phyloP scores from a whole-genome alignment of 2,888 invertebrate genomes.

The Brachylomia viminalis region DNA sequence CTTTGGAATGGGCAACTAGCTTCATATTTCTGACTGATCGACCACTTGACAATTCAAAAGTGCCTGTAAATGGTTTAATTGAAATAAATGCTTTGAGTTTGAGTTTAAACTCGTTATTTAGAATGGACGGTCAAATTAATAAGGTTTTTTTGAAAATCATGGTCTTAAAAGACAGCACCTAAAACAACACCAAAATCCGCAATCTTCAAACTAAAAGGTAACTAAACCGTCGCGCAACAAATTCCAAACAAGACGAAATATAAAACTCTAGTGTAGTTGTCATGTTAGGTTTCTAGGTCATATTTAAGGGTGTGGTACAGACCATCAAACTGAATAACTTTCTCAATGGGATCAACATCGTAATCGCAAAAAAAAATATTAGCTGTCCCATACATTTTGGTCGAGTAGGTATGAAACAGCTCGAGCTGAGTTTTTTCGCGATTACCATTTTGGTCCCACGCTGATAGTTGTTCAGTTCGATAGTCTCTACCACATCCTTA shows the following conservation, averaged over 20 bases:
- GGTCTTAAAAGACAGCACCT: not conserved
- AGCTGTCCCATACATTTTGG: not conserved
- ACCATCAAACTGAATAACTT: not conserved
- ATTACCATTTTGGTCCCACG: not conserved
- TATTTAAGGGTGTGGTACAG: not conserved
- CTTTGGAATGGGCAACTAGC: no score
- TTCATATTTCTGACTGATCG: no score
- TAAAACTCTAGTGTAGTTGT: slow-evolving; percentile 15
- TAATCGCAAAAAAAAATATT: not conserved
- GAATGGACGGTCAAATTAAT: not conserved
- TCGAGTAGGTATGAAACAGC: no score
- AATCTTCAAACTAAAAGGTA: not conserved
- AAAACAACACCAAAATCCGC: not conserved
- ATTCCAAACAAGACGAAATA: not conserved
- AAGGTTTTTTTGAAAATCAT: not conserved
- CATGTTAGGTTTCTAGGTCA: slow-evolving; percentile 6
- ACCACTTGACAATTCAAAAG: no score
- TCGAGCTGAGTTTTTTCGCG: not conserved
- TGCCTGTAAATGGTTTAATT: no score
- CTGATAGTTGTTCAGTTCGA: not conserved
- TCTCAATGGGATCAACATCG: not conserved
- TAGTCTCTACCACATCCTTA: not conserved
- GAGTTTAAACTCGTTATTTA: not conserved
- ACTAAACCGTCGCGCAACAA: not conserved
- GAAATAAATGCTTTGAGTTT: no score